Conservation (phyloP, 2,113 vertebrate species). For the Promerops cafer region DNA sequence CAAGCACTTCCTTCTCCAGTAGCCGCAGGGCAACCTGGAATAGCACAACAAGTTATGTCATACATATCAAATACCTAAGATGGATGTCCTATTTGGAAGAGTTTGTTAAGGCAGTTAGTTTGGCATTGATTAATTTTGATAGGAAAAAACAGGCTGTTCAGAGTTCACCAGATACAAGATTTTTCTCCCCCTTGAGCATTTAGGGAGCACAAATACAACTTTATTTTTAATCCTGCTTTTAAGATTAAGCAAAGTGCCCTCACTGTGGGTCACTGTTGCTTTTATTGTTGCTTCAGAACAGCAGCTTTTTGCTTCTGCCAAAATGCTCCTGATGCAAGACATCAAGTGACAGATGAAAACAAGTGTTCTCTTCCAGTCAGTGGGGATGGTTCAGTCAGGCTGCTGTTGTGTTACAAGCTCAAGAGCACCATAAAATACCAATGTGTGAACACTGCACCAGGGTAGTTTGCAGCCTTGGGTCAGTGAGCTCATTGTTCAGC, state of each 20-base stretch:
- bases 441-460: background rate
- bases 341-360: background rate
- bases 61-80: background rate
- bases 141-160: background rate
- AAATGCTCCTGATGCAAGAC: background rate
- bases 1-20: conserved; percentile 92
- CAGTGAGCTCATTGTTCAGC: background rate
- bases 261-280: background rate
- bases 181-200: background rate
- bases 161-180: background rate
- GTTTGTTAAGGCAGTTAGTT: background rate
- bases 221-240: background rate
- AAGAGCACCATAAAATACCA: background rate
- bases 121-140: background rate
- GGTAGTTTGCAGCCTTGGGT: background rate
- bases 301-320: background rate
- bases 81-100: background rate
- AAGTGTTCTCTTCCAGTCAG: background rate
- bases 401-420: background rate
- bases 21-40: conserved; percentile 90
- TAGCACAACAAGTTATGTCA: background rate
- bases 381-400: background rate
- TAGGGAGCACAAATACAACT: background rate
- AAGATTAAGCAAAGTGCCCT: background rate
- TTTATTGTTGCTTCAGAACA: background rate